phyloP scores from a whole-genome alignment of 2,113 vertebrate genomes.

The Spizaetus ornatus region DNA sequence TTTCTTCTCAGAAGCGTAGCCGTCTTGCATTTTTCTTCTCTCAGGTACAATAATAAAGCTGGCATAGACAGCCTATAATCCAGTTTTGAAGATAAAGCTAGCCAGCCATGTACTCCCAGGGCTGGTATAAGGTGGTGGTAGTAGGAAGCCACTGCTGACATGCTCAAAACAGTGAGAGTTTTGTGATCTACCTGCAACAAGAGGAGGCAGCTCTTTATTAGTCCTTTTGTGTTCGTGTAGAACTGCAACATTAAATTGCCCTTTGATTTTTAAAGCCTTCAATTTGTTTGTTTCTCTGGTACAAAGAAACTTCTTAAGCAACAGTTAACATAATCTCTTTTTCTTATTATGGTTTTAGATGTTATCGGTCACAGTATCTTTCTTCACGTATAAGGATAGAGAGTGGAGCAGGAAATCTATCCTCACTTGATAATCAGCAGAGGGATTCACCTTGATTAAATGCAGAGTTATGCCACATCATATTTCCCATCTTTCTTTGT shows the following conservation, averaged over 20 bases:
- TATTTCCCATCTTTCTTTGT: slow-evolving; percentile 8
- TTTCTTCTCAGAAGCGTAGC: background rate
- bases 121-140: background rate
- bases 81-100: background rate
- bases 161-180: background rate
- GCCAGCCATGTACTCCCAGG: background rate
- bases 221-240: slow-evolving; percentile 2
- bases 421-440: slow-evolving; percentile 52
- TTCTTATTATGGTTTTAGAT: slow-evolving; percentile 57
- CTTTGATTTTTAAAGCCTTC: slow-evolving; percentile 65
- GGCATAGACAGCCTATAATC: background rate
- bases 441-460: slow-evolving; percentile 63
- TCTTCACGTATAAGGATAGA: background rate
- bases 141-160: background rate
- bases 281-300: slow-evolving; percentile 62
- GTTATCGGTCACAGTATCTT: slow-evolving; percentile 13
- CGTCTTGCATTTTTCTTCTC: background rate
- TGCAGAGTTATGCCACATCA: slow-evolving; percentile 1
- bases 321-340: slow-evolving; percentile 65
- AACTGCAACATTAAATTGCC: slow-evolving; percentile 45
- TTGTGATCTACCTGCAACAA: slow-evolving; percentile 42
- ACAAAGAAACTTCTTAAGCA: slow-evolving; percentile 59
- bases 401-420: slow-evolving; percentile 48
- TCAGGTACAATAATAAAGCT: background rate
- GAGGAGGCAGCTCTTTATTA: slow-evolving; percentile 4